Evolutionary conservation across 2,888 invertebrate species (phyloP), one percentile per base, ranked within the genome.

Genomic region (Hirtodrosophila cameraria): DNA sequence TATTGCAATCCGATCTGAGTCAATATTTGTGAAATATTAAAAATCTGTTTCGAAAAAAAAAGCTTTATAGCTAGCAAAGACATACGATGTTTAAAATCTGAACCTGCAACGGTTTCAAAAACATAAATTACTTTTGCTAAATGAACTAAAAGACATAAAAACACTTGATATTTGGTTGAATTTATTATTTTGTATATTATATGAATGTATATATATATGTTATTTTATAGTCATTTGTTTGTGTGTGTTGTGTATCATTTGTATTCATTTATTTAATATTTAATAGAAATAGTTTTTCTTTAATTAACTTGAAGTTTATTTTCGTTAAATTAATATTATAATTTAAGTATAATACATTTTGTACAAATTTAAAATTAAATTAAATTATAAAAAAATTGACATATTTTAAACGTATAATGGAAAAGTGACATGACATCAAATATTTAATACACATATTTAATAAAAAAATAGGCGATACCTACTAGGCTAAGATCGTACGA

Each of bases 281-380:
- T 52, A 38, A 55, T 36, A 31, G 20, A 50, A 39, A 25, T 18
- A 2, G 2, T 35, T 41, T 67, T 61, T 41, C 63, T 61, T 62
- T 45, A 67, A 73, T 69, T 75, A 79, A 83, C 86, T 86, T 80
- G 73, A 63, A 79, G 86, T 85, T 79, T 68, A 74, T 74, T 84
- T 69, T 54, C 52, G 54, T 84, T 78, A 86, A 76, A 76, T 70
- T 75, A 86, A 79, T 58, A 57, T 84, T 84, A 84, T 73, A 78
- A 81, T 84, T 77, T 82, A 82, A 86, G 76, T 89, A 89, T 90
- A 89, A 90, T 90, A 90, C 89, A 90, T 85, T 89, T 90, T 90
- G 90, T 90, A 90, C 89, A 90, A 86, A 87, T 79, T 89, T 80
- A 84, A 84, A 81, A 84, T 86, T 78, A 82, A 80, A 54, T 62